Base-by-base conservation (phyloP, 1,140 invertebrate genomes). In the Drosophila pectinifera region DNA sequence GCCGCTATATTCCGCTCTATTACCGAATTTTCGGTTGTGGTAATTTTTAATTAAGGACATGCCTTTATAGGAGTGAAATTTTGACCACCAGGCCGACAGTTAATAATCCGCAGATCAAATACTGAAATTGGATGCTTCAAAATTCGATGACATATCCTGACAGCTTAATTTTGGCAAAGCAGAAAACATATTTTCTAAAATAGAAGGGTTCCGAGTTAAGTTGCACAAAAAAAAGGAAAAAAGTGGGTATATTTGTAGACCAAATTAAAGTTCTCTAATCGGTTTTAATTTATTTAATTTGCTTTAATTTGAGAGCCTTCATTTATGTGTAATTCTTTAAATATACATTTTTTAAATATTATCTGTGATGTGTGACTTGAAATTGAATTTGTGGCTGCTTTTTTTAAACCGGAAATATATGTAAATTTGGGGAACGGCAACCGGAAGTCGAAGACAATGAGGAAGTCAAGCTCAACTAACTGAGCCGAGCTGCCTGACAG, bases 341-440 rank as follows among this genome's bases (percentile, higher is more conserved):
- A 67, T 26, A 69, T 38, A 38, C 45, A 6, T 31, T 74, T 51
- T 6, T 8, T 4, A 13, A 22, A 3, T 28, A 45, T 46, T 55
- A 61, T 42, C 42, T 63, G n/a, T n/a, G n/a, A n/a, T n/a, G n/a
- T n/a, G n/a, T n/a, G n/a, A n/a, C n/a, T 49, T 62, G 43, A 54
- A 82, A 65, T 61, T 53, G 22, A 67, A 67, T 73, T 70, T 45
- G 20, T 38, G 55, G 46, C n/a, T n/a, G n/a, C n/a, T n/a, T n/a
- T n/a, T n/a, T 24, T 31, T 10, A 31, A 31, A 10, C 8, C 8
- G 24, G 7, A 46, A 26, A 38, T 24, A 42, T 41, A n/a, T 41
- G 8, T 46, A 22, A 5, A 14, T 45, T 34, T 62, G 18, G 39
- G 14, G 26, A 39, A 28, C 26, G 24, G 26, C 49, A 42, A 76